phyloP scores from a whole-genome alignment of 2,113 vertebrate species.

The Cathartes aura region DNA sequence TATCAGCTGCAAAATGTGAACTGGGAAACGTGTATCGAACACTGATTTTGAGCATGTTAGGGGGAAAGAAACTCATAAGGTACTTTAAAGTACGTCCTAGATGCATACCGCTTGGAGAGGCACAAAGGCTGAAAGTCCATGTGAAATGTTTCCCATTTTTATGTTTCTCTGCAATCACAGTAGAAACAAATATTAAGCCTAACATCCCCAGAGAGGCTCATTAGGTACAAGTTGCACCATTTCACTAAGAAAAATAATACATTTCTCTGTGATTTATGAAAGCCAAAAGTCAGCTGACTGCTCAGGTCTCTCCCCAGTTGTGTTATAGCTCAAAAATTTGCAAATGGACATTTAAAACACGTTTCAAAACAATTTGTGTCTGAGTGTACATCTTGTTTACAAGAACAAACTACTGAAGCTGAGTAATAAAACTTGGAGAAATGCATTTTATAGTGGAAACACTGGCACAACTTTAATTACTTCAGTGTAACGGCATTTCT shows the following conservation, averaged over 20 bases:
- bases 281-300: neutral
- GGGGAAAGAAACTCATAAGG: neutral
- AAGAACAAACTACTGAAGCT: constrained; percentile 5
- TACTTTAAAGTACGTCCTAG: neutral
- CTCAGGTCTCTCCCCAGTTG: neutral
- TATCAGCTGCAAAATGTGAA: neutral
- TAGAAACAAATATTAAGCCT: neutral
- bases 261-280: neutral
- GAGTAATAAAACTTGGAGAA: constrained; percentile 26
- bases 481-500: neutral
- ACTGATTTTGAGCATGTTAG: neutral
- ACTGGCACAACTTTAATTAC: constrained; percentile 43
- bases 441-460: constrained; percentile 40
- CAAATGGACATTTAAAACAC: neutral
- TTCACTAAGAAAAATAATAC: constrained; percentile 34
- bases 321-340: neutral
- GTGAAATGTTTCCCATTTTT: neutral
- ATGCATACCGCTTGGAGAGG: neutral
- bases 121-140: neutral
- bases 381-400: constrained; percentile 22
- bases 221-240: constrained; percentile 22
- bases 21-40: neutral
- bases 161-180: neutral
- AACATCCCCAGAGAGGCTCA: neutral
- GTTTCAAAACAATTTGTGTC: neutral